A percentile compares a stretch with the other conserved stretches of the same genome.
These are phyloP conservation scores for Scolopax rusticola DNA, from an alignment of 2,797 vertebrate species.

Conservation along the genomic window DNA sequence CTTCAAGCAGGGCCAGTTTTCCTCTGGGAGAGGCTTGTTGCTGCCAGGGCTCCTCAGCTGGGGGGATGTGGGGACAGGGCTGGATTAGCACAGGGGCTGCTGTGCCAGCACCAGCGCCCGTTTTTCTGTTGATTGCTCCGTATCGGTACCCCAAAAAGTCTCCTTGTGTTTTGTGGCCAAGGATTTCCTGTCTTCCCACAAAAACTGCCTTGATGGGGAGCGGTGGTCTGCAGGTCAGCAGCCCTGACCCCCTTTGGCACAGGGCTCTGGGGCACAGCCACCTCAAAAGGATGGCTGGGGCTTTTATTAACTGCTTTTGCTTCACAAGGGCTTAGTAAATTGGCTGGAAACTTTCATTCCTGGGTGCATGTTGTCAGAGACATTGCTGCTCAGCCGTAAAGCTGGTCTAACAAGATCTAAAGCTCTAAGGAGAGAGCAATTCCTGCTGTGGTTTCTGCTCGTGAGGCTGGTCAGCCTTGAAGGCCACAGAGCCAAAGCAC, in stretches of 20 bases:
- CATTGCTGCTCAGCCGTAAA: not conserved
- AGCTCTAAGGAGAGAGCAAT: rapidly evolving
- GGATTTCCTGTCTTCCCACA: not conserved
- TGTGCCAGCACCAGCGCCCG: not conserved
- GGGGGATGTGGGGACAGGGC: rapidly evolving
- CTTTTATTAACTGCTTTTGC: not conserved
- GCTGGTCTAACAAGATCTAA: not conserved
- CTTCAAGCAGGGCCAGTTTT: not conserved
- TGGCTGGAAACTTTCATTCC: not conserved
- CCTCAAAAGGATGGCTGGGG: not conserved
- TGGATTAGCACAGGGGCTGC: not conserved
- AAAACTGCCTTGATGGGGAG: not conserved
- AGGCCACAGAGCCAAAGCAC: rapidly evolving
- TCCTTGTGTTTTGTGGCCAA: not conserved
- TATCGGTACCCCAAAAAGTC: not conserved
- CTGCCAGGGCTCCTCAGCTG: rapidly evolving
- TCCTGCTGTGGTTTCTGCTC: rapidly evolving
- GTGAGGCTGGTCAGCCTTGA: rapidly evolving
- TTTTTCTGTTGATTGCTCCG: not conserved
- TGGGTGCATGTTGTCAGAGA: not conserved
- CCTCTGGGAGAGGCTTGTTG: rapidly evolving
- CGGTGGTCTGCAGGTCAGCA: rapidly evolving
- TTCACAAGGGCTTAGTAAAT: not conserved
- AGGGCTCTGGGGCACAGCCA: not conserved
- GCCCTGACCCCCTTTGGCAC: not conserved